phyloP scores from a whole-genome alignment of 2,888 invertebrate species.

The Epsilonema sp. region DNA sequence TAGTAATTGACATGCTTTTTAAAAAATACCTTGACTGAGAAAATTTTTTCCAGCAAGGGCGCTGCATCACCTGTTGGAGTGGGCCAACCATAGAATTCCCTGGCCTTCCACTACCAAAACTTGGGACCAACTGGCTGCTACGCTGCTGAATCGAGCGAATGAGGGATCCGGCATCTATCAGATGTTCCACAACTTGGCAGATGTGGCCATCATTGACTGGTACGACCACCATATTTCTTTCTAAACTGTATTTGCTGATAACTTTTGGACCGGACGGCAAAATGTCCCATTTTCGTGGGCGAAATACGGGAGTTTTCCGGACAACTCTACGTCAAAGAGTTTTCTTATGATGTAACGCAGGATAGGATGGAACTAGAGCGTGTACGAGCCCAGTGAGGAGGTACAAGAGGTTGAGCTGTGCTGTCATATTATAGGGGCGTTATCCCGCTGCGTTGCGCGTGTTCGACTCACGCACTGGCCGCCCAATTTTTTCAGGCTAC shows the following conservation, averaged over 20 bases:
- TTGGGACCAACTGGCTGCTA: conserved; percentile 23
- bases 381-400: no score
- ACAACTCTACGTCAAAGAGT: no score
- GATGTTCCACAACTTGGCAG: conserved; percentile 34
- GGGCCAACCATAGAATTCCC: conserved; percentile 27
- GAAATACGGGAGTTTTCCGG: no score
- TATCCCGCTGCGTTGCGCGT: no score
- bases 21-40: background rate
- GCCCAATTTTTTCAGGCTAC: no score
- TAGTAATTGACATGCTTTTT: no score
- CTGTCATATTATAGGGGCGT: no score
- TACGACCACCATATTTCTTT: conserved; percentile 22
- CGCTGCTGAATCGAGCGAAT: conserved; percentile 31
- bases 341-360: background rate
- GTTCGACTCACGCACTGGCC: no score
- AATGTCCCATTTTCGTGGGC: no score
- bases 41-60: conserved; percentile 28
- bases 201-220: conserved; percentile 30
- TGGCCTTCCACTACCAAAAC: conserved; percentile 29
- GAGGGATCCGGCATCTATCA: conserved; percentile 34
- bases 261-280: no score
- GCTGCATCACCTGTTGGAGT: conserved; percentile 30
- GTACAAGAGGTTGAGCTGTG: no score
- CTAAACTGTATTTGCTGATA: background rate
- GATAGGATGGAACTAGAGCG: no score